phyloP scores from a whole-genome alignment of 30 jellyfish, hydroid and myxozoan genomes.

The Cassiopea xamachana region DNA sequence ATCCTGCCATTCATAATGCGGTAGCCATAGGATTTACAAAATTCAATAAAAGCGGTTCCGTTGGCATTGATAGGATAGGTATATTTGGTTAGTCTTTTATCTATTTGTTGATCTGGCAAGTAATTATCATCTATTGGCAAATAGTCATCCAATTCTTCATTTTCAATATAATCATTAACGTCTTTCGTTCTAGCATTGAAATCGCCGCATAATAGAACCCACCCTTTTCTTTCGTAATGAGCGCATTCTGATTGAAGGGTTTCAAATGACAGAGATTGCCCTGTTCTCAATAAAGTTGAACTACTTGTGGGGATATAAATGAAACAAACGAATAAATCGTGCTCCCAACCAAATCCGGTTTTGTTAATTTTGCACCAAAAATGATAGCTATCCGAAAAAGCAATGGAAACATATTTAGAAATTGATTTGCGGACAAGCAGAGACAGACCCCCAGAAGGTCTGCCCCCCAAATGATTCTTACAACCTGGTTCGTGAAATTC shows the following conservation, averaged over 20 bases:
- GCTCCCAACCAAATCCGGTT: not conserved
- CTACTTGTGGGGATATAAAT: conserved; percentile 37
- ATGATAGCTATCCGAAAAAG: conserved; percentile 11
- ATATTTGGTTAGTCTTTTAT: not conserved
- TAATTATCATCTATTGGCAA: conserved; percentile 47
- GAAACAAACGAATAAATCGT: conserved; percentile 30
- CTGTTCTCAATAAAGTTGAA: conserved; percentile 31
- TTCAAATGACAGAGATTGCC: conserved; percentile 37
- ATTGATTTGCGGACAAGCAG: conserved; percentile 54
- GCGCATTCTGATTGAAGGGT: conserved; percentile 60
- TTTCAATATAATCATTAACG: conserved; percentile 30
- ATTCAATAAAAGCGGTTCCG: conserved; percentile 28
- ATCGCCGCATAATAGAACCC: conserved; percentile 45
- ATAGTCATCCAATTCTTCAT: conserved; percentile 50
- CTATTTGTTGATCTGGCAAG: conserved; percentile 31
- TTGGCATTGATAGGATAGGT: conserved; percentile 15
- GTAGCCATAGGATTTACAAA: conserved; percentile 29
- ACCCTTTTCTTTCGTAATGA: conserved; percentile 26
- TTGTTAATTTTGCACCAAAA: conserved; percentile 47
- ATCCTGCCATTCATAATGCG: conserved; percentile 26
- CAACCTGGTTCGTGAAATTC: conserved; percentile 18
- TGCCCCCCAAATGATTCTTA: conserved; percentile 23
- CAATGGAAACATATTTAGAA: conserved; percentile 11
- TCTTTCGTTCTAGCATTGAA: conserved; percentile 40
- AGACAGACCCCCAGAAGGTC: conserved; percentile 56